phyloP scores from a whole-genome alignment of 2,113 vertebrate species.

The Hippocampus comes region DNA sequence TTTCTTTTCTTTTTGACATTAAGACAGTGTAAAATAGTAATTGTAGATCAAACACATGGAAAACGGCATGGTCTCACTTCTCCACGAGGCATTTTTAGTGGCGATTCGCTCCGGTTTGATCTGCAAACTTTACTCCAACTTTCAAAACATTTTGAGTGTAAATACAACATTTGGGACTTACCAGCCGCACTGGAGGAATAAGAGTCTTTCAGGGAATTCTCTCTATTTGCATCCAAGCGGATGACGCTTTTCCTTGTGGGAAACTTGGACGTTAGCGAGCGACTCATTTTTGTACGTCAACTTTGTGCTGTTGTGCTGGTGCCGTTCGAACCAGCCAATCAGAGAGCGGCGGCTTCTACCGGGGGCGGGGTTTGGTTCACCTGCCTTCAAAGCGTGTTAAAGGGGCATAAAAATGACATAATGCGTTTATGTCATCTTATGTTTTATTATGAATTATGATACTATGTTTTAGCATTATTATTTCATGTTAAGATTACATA shows the following conservation, averaged over 20 bases:
- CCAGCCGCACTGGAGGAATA: background rate
- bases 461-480: no score
- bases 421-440: background rate
- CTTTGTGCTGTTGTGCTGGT: conserved; percentile 27
- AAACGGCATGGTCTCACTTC: background rate
- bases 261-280: background rate
- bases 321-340: conserved; percentile 68
- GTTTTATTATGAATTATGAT: no score
- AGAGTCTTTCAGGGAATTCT: background rate
- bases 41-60: background rate
- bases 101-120: background rate
- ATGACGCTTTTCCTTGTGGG: conserved; percentile 5
- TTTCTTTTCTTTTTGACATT: no score
- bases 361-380: conserved; percentile 44
- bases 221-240: no score
- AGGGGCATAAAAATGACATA: background rate
- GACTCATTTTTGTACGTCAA: conserved; percentile 13
- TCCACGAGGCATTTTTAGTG: background rate
- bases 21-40: background rate
- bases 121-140: conserved; percentile 18
- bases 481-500: no score
- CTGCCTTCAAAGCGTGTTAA: conserved; percentile 25
- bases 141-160: background rate
- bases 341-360: background rate
- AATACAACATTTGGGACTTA: conserved; percentile 23